Evolutionary conservation across 2,888 invertebrate genomes (phyloP), one percentile per base, ranked within the genome.

Genomic region (Ptychoptera contaminata): DNA sequence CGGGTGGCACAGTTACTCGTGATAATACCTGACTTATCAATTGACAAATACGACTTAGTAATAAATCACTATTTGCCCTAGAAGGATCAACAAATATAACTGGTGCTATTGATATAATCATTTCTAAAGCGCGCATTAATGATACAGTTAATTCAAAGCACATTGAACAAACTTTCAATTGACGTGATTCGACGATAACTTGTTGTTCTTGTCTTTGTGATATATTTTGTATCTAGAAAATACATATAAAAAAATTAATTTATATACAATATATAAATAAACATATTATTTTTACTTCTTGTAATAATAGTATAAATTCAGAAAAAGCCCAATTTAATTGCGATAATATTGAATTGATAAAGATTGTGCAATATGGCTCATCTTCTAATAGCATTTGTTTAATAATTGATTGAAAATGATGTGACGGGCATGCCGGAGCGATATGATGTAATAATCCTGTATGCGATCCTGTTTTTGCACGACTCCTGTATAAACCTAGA

Each of bases 301-400:
- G 87, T 56, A 87, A 70, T 71, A 86, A 77, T 16, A 83, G 77
- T 50, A 87, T 82, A 56, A 87, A 87, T 57, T 88, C 87, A 0
- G 87, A 87, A 59, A 87, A 87, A 0, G 85, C 82, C 87, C 87
- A 87, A 64, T 88, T 87, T 6, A 87, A 67, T 54, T 87, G 85
- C 56, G 80, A 84, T 7, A 88, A 67, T 16, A 88, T 67, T 1
- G 83, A 84, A 61, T 86, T 84, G 10, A 88, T 66, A 56, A 80
- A 84, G 1, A 73, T 65, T 0, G 78, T 77, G 0, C 84, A 76
- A 15, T 74, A 67, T 31, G 74, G 73, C 8, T 77, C 74, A 55
- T 83, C 77, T 2, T 67, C 63, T 1, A 67, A 50, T 31, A 88
- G 58, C 42, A 77, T 73, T 10, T 75, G 70, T 35, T 70, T 71